These are phyloP conservation scores for Festucalex cinctus DNA, from an alignment of 2,113 vertebrate species.

Conservation along the genomic window DNA sequence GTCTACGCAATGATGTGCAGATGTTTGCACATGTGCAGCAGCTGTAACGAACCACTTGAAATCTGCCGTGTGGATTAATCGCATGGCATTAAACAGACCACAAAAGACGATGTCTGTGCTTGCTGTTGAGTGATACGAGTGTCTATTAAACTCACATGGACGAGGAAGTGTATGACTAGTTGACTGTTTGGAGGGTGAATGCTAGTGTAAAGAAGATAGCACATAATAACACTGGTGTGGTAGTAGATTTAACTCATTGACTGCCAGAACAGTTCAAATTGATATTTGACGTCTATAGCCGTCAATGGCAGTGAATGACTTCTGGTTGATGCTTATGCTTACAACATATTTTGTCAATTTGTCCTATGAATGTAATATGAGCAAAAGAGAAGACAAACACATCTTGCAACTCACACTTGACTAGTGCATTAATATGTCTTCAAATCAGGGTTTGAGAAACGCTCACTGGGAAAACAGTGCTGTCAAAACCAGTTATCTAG, in stretches of 20 bases:
- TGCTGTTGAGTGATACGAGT: slow-evolving; percentile 26
- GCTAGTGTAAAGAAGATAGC: not conserved
- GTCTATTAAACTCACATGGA: no score
- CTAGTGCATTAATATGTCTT: slow-evolving; percentile 41
- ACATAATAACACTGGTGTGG: not conserved
- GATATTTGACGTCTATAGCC: no score
- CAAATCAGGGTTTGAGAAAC: slow-evolving; percentile 30
- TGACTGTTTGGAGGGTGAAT: not conserved
- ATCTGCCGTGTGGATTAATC: slow-evolving; percentile 35
- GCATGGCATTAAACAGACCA: slow-evolving; percentile 34
- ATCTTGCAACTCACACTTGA: not conserved
- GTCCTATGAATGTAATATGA: not conserved
- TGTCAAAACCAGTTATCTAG: slow-evolving; percentile 40
- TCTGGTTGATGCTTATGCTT: no score
- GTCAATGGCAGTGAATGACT: no score
- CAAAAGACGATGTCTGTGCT: no score
- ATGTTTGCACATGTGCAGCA: slow-evolving; percentile 68
- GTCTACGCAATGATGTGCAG: slow-evolving; percentile 62
- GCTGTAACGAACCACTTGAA: slow-evolving; percentile 53
- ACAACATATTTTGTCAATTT: no score
- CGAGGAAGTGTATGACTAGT: not conserved
- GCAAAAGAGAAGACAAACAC: not conserved
- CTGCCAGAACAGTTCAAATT: no score
- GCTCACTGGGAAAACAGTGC: slow-evolving; percentile 26
- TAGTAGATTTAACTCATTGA: no score